Conservation (phyloP, 2,113 vertebrate genomes). For the Strigops habroptila region DNA sequence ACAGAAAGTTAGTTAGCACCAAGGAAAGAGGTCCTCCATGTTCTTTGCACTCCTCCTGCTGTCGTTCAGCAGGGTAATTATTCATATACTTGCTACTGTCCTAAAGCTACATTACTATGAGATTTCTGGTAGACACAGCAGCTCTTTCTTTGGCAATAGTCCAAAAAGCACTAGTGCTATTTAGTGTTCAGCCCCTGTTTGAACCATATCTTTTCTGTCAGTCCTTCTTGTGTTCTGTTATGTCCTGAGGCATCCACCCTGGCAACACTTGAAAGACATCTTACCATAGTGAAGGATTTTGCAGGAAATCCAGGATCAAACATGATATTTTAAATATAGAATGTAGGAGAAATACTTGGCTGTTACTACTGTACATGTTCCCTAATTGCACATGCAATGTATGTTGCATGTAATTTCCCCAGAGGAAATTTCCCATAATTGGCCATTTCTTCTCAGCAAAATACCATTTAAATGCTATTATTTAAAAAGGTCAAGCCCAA, state of each 20-base stretch:
- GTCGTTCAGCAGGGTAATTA: neutral
- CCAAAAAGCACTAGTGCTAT: neutral
- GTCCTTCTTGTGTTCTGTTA: neutral
- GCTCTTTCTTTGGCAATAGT: neutral
- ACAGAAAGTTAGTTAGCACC: neutral
- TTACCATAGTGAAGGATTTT: neutral
- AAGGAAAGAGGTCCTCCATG: neutral
- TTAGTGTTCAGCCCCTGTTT: neutral
- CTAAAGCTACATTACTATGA: neutral
- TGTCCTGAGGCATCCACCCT: neutral
- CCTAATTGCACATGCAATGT: neutral
- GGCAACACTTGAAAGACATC: constrained; percentile 48
- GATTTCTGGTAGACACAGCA: neutral
- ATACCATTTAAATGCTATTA: neutral
- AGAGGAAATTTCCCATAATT: constrained; percentile 5
- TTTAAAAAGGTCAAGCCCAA: neutral
- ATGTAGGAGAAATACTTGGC: neutral
- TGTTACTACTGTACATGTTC: neutral
- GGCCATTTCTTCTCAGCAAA: constrained; percentile 14
- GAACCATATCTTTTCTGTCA: neutral
- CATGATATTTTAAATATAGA: constrained; percentile 14
- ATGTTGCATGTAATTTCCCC: neutral
- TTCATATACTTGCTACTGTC: neutral
- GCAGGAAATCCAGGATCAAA: constrained; percentile 49
- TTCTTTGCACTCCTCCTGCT: neutral